Evolutionary conservation across 2,888 invertebrate species (phyloP), one percentile per base, ranked within the genome.

Genomic region (Pristionchus entomophagus): DNA sequence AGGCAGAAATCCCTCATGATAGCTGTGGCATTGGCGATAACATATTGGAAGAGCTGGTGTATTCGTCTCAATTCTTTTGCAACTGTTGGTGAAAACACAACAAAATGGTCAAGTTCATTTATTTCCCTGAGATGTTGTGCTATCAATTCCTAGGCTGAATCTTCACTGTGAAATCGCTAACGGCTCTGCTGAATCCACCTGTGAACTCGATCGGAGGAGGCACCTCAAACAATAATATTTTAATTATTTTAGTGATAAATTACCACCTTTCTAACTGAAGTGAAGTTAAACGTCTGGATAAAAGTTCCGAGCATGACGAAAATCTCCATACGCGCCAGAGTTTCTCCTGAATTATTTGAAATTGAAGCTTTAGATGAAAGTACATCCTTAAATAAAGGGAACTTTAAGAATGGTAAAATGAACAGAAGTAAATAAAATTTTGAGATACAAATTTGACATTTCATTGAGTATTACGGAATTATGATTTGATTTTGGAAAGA

Each of bases 251-350:
- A 41, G 29, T 62, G 6, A 1, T 29, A 62, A 17, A 29, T 65
- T 35, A 32, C 35, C 22, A 65, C 65, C 35, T 65, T 65, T 32
- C 35, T 22, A 14, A 65, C 65, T 2, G 65, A 35, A 12, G 65
- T 65, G 65, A 65, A 65, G 35, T 65, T 32, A 35, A 32, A 77
- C 17, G 3, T 38, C 45, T 77, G 77, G 0, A 77, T 5, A n/a
- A 77, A 41, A 26, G 77, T 77, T 3, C 26, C 17, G 32, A 77
- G 45, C 45, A 77, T 77, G 14, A 77, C 77, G 41, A 77, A 77
- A n/a, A 77, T 41, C n/a, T 77, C 77, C 77, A 77, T 77, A 0
- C 77, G 12, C 22, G 77, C 77, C 22, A 77, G 45, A 41, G 41
- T 77, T 77, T 77, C 77, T 10, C 77, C 65, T 65, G 35, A 32